These are phyloP conservation scores for Sternarchorhynchus goeldii DNA, from an alignment of 2,797 vertebrate species.

Conservation along the genomic window DNA sequence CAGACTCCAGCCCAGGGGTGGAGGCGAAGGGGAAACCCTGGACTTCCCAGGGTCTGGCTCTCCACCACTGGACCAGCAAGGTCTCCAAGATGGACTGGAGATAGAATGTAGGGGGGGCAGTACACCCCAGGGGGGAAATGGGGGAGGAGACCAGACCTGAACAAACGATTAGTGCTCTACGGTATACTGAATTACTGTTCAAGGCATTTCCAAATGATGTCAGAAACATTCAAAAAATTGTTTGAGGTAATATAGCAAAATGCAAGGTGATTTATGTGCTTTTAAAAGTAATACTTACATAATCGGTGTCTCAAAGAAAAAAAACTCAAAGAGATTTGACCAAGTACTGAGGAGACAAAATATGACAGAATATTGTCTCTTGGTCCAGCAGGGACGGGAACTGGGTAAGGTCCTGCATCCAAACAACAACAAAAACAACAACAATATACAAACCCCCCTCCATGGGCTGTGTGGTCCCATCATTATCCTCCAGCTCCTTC, in stretches of 20 bases:
- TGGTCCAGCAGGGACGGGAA: not conserved
- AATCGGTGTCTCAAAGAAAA: too few relatives aligned
- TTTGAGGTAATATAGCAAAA: too few relatives aligned
- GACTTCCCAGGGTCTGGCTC: conserved; percentile 46
- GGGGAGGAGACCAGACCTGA: conserved; percentile 23
- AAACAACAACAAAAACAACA: conserved; percentile 27
- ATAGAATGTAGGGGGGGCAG: conserved; percentile 29
- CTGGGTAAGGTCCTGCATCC: not conserved
- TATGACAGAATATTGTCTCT: not conserved
- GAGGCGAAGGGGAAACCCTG: conserved; percentile 32
- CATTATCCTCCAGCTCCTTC: conserved; percentile 46
- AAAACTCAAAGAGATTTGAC: too few relatives aligned
- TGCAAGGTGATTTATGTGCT: too few relatives aligned
- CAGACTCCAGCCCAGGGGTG: conserved; percentile 13
- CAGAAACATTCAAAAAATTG: too few relatives aligned
- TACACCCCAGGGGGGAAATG: conserved; percentile 21
- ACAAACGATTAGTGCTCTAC: conserved; percentile 8
- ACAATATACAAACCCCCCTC: not conserved
- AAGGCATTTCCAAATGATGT: conserved; percentile 12
- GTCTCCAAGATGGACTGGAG: conserved; percentile 50
- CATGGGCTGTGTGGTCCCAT: conserved; percentile 18
- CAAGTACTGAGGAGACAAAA: not conserved
- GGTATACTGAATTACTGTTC: conserved; percentile 18
- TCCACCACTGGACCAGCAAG: conserved; percentile 50
- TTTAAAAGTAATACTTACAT: too few relatives aligned